phyloP scores from a whole-genome alignment of 2,113 vertebrate genomes.

The cat (Felis catus) region DNA sequence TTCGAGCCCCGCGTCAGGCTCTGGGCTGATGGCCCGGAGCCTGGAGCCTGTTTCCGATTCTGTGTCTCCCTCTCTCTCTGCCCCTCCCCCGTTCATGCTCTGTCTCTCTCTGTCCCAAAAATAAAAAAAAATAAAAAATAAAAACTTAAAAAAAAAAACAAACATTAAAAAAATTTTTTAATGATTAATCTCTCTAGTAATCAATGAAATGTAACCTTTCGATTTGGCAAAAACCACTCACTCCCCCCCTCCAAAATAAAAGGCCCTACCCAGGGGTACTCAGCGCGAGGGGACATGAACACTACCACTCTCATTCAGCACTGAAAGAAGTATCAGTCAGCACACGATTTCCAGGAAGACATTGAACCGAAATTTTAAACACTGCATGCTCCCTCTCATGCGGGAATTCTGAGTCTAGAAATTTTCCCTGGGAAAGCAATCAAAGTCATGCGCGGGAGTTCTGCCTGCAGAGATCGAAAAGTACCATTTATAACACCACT shows the following conservation, averaged over 20 bases:
- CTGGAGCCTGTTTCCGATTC: too few species aligned
- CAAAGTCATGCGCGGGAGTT: not conserved
- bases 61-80: too few species aligned
- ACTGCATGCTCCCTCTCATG: not conserved
- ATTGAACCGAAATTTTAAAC: constrained; percentile 18
- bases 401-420: constrained; percentile 42
- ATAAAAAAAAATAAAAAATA: too few species aligned
- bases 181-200: not conserved
- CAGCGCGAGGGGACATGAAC: not conserved
- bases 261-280: not conserved
- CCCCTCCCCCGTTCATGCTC: too few species aligned
- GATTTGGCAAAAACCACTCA: not conserved
- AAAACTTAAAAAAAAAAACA: too few species aligned
- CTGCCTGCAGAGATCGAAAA: not conserved
- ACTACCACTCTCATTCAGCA: not conserved
- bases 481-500: not conserved
- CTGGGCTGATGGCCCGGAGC: too few species aligned
- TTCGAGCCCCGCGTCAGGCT: too few species aligned
- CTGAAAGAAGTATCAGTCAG: not conserved
- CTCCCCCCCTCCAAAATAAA: not conserved
- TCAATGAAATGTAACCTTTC: not conserved
- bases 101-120: too few species aligned
- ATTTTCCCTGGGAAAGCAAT: not conserved
- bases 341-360: not conserved
- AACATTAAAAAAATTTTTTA: not conserved